Base-by-base conservation (phyloP, 2,797 vertebrate genomes). In the Crocodylus rhombifer region DNA sequence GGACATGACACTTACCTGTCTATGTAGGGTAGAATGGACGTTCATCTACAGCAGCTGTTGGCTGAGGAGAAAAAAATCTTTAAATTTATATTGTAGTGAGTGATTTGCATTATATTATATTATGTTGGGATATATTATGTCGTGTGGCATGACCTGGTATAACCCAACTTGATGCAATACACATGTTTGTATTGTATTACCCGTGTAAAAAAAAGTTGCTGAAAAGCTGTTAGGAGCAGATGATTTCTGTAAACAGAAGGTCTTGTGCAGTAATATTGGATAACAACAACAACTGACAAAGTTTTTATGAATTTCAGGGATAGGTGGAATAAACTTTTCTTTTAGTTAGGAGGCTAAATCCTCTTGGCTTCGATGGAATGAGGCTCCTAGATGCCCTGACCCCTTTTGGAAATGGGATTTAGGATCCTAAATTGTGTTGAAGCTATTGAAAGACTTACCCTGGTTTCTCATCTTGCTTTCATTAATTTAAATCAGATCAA, bases 111-210 rank as follows among this genome's bases (percentile, higher is more conserved):
- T 30, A 73, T 95, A 88, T 94, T 95, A 76, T 96, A 98, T 98
- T 97, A 97, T 95, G 91, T 74, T 97, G 95, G 97, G 97, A 97
- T 98, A 96, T 97, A 97, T 92, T 84, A 90, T 98, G 97, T 98
- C 98, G 97, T 97, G 93, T 97, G 97, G 97, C 97, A 91, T 97
- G 98, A 98, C 98, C 98, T 97, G 97, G 96, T 97, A 95, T 96
- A 98, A 98, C 98, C 98, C 97, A 94, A 93, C 96, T 97, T 98
- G 98, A 98, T 98, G 96, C 96, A 97, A 97, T 97, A 95, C 98
- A 98, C 71, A 98, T 98, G 98, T 96, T 96, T 97, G 97, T 96
- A 88, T 97, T 96, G 96, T 98, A 95, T 97, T 97, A 97, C 97
- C 97, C 1, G 64, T 96, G 93, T 86, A 91, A 95, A 97, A 94